Evolutionary conservation across 2,888 invertebrate species (phyloP), one percentile per base, ranked within the genome.

Genomic region (Drosophila picticornis): DNA sequence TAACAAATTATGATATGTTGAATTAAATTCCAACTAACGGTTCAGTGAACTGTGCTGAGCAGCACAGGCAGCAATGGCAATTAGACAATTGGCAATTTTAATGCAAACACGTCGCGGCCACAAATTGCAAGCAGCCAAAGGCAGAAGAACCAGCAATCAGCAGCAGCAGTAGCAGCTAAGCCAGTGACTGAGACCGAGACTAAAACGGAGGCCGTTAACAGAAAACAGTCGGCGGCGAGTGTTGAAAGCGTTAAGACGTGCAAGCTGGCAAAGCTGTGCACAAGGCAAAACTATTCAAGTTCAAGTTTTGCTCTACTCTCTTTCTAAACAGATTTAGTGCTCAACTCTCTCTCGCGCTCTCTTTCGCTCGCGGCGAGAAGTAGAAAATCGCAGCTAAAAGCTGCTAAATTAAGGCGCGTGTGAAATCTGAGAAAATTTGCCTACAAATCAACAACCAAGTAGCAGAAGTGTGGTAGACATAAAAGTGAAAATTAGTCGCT

Each of bases 161-260:
- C 57, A 31, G 19, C 61, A 52, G 64, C 43, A 58, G 32, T 56
- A 46, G 50, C 60, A 46, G 46, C 34, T 27, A 13, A 22, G 63
- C 40, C 69, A 43, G 61, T 57, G 32, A 29, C 52, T 29, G 38
- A n/a, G 25, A 29, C 55, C 29, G 50, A 32, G 38, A 40, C 46
- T 27, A 51, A 38, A 25, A 19, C 50, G 46, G 64, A 31, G n/a
- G 60, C 63, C 29, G 27, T 62, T 50, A 51, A 50, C 70, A 57
- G 71, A 71, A 77, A 84, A 81, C 92, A 92, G 92, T 92, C 81
- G 60, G 77, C 85, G 90, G 82, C 84, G 90, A 90, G 91, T 90
- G 84, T 90, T 92, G 84, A 90, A 75, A 85, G 87, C 80, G 90
- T 83, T 83, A 83, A 77, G 91, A 91, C 92, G 89, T 87, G 70